A percentile compares a stretch with the other conserved stretches of the same genome.
Conservation (phyloP, 1,140 invertebrate species). For the Oppia nitens region DNA sequence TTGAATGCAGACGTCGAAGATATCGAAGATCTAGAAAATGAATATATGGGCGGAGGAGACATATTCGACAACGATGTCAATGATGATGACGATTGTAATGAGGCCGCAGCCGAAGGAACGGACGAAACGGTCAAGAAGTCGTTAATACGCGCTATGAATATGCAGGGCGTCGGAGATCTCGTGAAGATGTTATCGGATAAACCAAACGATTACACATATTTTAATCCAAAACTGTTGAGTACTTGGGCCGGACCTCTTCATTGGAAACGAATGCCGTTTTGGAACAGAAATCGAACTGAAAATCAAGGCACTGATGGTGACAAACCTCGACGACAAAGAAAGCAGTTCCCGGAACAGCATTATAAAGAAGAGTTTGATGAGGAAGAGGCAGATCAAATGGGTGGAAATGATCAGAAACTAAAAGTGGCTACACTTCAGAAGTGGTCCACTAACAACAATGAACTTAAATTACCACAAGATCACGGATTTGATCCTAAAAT, state of each 20-base stretch:
- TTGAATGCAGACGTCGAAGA: conserved; percentile 5
- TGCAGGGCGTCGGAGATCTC: not conserved
- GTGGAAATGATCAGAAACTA: not conserved
- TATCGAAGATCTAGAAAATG: not conserved
- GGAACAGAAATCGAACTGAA: not conserved
- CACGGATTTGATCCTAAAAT: not conserved
- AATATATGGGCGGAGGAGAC: not conserved
- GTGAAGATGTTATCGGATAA: conserved; percentile 1
- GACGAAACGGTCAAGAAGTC: not conserved
- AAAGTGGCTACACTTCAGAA: not conserved
- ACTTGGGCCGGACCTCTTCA: conserved; percentile 57
- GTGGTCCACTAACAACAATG: not conserved
- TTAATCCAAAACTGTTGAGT: conserved; percentile 35
- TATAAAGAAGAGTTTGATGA: not conserved
- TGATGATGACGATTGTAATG: not conserved
- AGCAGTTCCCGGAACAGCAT: not conserved
- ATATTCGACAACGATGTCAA: not conserved
- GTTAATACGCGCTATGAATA: not conserved
- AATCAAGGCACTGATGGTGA: not conserved
- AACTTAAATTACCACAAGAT: not conserved
- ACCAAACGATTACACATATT: conserved; percentile 50
- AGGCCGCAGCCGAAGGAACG: not conserved
- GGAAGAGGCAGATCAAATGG: not conserved
- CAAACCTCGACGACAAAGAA: not conserved
- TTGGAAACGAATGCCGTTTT: conserved; percentile 32